phyloP scores from a whole-genome alignment of 2,113 vertebrate genomes.

The Anseranas semipalmata region DNA sequence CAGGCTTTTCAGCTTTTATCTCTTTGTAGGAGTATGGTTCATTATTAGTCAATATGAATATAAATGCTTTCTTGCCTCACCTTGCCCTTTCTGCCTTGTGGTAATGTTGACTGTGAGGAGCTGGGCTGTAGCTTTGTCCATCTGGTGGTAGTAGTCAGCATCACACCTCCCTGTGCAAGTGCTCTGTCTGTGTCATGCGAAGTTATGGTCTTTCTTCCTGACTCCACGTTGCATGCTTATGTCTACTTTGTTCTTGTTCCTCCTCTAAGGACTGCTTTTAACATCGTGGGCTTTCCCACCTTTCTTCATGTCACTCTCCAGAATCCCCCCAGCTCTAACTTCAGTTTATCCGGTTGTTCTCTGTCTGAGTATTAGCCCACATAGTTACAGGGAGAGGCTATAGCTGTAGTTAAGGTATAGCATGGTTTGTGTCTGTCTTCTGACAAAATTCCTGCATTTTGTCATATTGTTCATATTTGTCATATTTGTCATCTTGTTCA shows the following conservation, averaged over 20 bases:
- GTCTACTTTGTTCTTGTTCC: not conserved
- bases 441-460: not conserved
- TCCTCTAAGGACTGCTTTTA: not conserved
- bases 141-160: not conserved
- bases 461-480: no score
- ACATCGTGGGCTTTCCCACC: not conserved
- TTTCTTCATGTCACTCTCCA: not conserved
- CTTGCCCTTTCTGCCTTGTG: not conserved
- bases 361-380: not conserved
- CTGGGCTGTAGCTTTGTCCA: not conserved
- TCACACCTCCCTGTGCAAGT: not conserved
- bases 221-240: not conserved
- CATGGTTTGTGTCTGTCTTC: not conserved
- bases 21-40: not conserved
- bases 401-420: not conserved
- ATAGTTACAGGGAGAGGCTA: not conserved
- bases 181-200: not conserved
- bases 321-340: not conserved
- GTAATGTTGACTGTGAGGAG: not conserved
- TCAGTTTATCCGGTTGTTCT: not conserved
- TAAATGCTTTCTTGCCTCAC: not conserved
- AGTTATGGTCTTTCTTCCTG: not conserved
- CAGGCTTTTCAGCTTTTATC: not conserved
- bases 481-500: not conserved
- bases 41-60: not conserved